Evolutionary conservation across 2,113 vertebrate genomes (phyloP).

Genomic region (Aix galericulata): DNA sequence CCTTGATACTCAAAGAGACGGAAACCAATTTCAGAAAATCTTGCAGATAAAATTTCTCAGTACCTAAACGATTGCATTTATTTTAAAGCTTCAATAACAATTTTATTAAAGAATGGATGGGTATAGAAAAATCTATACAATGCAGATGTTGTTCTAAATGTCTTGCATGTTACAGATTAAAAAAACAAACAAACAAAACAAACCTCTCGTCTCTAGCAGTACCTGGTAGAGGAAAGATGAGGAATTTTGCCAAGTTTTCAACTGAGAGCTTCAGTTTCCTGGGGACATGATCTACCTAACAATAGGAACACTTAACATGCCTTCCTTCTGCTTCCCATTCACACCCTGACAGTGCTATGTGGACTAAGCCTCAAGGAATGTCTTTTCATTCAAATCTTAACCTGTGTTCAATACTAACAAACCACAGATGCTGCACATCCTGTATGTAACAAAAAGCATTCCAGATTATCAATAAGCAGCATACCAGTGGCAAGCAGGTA

Average conservation of each 20-base stretch:
- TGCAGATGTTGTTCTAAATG: neutral
- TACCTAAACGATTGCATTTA: neutral
- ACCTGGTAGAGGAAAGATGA: neutral
- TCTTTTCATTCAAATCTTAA: neutral
- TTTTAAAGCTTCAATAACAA: neutral
- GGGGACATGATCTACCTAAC: neutral
- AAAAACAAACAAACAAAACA: neutral
- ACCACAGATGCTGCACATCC: neutral
- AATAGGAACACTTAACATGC: neutral
- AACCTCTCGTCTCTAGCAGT: neutral
- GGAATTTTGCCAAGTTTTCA: neutral
- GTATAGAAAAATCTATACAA: neutral
- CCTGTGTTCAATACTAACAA: neutral
- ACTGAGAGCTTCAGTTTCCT: neutral
- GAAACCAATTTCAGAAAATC: neutral
- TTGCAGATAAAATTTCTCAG: neutral
- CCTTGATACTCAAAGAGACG: neutral
- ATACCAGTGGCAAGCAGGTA: neutral
- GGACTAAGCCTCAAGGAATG: neutral
- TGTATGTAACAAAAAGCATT: neutral
- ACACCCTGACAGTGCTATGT: neutral
- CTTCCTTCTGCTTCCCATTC: neutral
- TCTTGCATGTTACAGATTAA: neutral
- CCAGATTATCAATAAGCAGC: neutral
- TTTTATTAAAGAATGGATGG: neutral